phyloP scores from a whole-genome alignment of 2,797 vertebrate species.

The Poeciliopsis paucimaculata region DNA sequence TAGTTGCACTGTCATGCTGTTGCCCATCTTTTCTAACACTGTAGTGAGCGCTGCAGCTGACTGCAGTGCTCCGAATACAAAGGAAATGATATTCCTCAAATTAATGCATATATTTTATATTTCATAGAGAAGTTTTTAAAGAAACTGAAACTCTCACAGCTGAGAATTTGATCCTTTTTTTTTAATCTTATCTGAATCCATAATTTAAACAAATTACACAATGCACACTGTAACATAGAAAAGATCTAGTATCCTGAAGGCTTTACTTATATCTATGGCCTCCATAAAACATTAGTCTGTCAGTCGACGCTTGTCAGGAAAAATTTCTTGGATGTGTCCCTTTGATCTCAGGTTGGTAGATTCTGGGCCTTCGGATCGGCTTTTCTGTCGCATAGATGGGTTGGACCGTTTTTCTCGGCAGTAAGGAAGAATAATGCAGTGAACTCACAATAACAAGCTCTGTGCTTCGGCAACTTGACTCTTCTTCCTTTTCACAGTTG shows the following conservation, averaged over 20 bases:
- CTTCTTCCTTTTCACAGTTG: background rate
- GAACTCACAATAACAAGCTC: constrained; percentile 9
- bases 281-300: constrained; percentile 76
- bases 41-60: background rate
- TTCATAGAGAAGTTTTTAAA: constrained; percentile 17
- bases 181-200: constrained; percentile 76
- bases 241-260: constrained; percentile 76
- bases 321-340: constrained; percentile 61
- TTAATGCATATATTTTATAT: background rate
- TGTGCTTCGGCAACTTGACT: background rate
- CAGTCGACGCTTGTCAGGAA: constrained; percentile 72
- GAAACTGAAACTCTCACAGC: constrained; percentile 36
- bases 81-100: background rate
- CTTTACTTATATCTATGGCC: constrained; percentile 75
- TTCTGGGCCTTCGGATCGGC: constrained; percentile 55
- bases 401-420: constrained; percentile 24
- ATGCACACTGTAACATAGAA: constrained; percentile 61
- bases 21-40: background rate
- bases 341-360: constrained; percentile 70
- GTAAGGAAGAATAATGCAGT: constrained; percentile 13
- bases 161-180: constrained; percentile 59
- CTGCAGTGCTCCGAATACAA: background rate
- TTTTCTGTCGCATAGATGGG: constrained; percentile 56
- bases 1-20: background rate
- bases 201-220: constrained; percentile 77